Conservation (phyloP, 2,888 invertebrate species). For the Dicycla oo region DNA sequence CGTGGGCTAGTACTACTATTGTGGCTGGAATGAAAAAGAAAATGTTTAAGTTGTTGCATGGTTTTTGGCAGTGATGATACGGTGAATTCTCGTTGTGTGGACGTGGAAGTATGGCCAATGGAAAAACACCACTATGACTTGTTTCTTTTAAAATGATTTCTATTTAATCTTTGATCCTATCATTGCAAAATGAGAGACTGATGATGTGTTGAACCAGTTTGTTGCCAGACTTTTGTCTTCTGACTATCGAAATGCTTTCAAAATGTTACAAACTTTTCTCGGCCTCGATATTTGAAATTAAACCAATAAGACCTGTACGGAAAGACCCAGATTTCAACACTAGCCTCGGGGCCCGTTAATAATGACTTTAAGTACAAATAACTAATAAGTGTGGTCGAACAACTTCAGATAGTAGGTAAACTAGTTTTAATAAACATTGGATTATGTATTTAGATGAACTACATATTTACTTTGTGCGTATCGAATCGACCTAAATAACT, state of each 20-base stretch:
- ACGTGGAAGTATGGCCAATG: not conserved
- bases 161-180: not conserved
- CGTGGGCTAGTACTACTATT: conserved; percentile 93
- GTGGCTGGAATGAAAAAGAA: conserved; percentile 90
- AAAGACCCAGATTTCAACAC: conserved; percentile 21
- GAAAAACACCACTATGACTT: not conserved
- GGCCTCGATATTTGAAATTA: not conserved
- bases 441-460: conserved; percentile 60
- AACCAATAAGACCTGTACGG: not conserved
- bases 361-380: conserved; percentile 36
- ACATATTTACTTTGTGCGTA: conserved; percentile 44
- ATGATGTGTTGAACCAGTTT: no score
- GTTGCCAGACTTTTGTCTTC: not conserved
- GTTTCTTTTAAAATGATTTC: not conserved
- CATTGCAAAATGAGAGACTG: not conserved
- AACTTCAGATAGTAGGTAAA: conserved; percentile 48
- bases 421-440: conserved; percentile 52
- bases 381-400: conserved; percentile 35
- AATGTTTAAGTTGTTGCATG: not conserved
- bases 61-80: no score
- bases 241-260: not conserved
- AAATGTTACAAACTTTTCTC: not conserved
- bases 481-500: conserved; percentile 41
- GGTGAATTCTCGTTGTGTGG: not conserved
- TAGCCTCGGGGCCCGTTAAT: conserved; percentile 13